Evolutionary conservation across 1,140 invertebrate species (phyloP), one percentile per base, ranked within the genome.

Genomic region (Antheraea mylitta): DNA sequence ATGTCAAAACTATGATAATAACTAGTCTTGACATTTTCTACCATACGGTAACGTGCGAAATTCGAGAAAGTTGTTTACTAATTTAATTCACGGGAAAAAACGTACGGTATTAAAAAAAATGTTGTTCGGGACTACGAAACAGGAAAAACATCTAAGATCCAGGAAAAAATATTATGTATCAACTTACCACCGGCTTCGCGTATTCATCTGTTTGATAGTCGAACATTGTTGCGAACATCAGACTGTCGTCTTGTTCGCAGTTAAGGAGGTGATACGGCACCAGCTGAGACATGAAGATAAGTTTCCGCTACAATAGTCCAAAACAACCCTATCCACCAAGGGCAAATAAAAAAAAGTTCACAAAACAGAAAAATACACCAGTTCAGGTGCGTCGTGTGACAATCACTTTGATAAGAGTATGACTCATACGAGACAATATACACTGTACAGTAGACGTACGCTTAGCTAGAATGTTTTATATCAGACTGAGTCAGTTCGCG

Each of bases 161-260:
- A n/a, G n/a, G n/a, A 9, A 11, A 42, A 42, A 8, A 42, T 11
- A 7, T 9, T 42, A 3, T 42, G 7, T 11, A 42, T 42, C 2
- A 18, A 66, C 90, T 93, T 70, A 92, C 92, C 85, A 85, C 74
- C 69, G 89, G 82, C 72, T 91, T 92, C 70, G 76, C 81, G 77
- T 92, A 87, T 66, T 92, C 91, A 69, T 92, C 91, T 70, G 81
- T 81, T 80, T 90, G 90, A 77, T 92, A 93, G 64, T 93, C 92
- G 80, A 93, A 93, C 92, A 93, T 93, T 48, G 90, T 93, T 70
- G 91, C 88, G 82, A 92, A 93, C 89, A 92, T 91, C 18, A 92
- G 89, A 84, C 87, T 85, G 69, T 93, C 92, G 87, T 93, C 91
- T 72, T 87, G 88, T 72, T 92, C 92, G 85, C 89, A 73, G 82